Percentiles rank a stretch among this genome's conserved stretches.
These are phyloP conservation scores for Gouania willdenowi DNA, from an alignment of 2,797 vertebrate genomes.

Conservation along the genomic window DNA sequence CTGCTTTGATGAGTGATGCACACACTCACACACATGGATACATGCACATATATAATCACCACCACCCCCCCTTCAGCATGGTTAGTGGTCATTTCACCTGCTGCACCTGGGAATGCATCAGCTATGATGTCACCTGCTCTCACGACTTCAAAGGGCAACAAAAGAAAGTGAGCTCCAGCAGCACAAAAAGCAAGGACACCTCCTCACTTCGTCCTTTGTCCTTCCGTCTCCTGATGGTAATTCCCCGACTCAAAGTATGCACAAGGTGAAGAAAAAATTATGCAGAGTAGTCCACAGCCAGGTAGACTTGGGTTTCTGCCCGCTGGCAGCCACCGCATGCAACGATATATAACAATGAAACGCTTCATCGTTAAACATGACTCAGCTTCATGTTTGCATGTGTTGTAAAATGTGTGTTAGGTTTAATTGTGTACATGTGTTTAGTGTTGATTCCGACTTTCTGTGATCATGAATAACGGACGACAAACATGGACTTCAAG, in stretches of 20 bases:
- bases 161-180: constrained; percentile 42
- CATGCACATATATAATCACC: constrained; percentile 13
- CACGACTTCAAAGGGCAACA: constrained; percentile 65
- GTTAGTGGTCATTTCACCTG: constrained; percentile 66
- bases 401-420: not conserved
- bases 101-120: constrained; percentile 70
- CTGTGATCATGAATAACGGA: no score
- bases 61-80: constrained; percentile 57
- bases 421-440: constrained; percentile 18
- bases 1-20: constrained; percentile 59
- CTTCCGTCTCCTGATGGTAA: constrained; percentile 46
- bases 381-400: no score
- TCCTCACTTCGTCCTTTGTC: constrained; percentile 59
- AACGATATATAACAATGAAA: constrained; percentile 36
- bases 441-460: no score
- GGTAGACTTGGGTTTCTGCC: constrained; percentile 58
- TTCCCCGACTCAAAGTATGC: constrained; percentile 46
- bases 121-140: constrained; percentile 66
- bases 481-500: no score
- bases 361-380: constrained; percentile 45
- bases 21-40: constrained; percentile 1
- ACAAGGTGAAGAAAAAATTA: constrained; percentile 36
- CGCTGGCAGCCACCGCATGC: constrained; percentile 32
- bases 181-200: constrained; percentile 44
- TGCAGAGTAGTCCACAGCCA: constrained; percentile 43